Evolutionary conservation across 64 coral and sea anemone species (phyloP).

Genomic region (Porites lutea): DNA sequence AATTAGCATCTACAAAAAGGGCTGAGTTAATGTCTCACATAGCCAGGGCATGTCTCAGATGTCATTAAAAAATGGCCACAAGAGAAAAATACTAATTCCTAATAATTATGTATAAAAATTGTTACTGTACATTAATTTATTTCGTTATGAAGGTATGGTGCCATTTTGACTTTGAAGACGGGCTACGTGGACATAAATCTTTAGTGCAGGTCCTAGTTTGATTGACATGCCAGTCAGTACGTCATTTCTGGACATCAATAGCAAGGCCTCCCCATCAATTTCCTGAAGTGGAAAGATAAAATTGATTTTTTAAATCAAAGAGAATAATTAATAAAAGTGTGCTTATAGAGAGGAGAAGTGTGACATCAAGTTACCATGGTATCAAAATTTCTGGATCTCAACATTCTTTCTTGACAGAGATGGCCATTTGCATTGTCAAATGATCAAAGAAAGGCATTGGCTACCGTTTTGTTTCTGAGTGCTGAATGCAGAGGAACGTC

Average conservation of each 20-base stretch:
- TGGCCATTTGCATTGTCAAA: too few species aligned
- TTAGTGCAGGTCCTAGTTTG: constrained; percentile 89
- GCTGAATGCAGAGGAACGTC: too few species aligned
- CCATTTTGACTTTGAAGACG: constrained; percentile 74
- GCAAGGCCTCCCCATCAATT: constrained; percentile 89
- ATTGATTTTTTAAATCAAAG: too few species aligned
- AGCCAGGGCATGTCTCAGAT: not conserved
- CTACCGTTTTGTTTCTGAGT: too few species aligned
- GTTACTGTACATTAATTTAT: constrained; percentile 1
- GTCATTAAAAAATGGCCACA: not conserved
- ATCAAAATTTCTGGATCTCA: too few species aligned
- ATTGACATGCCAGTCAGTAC: constrained; percentile 90
- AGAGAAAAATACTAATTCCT: not conserved
- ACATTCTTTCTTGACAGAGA: too few species aligned
- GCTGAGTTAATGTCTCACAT: not conserved
- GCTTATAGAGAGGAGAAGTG: too few species aligned
- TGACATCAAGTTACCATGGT: too few species aligned
- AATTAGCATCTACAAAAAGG: too few species aligned
- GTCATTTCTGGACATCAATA: constrained; percentile 94
- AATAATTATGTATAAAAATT: constrained; percentile 31
- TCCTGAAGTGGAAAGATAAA: constrained; percentile 56
- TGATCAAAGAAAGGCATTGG: too few species aligned
- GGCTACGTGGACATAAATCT: constrained; percentile 90
- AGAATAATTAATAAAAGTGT: too few species aligned
- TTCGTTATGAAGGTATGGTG: constrained; percentile 36